phyloP scores from a whole-genome alignment of 2,888 invertebrate species.

The Mythimna loreyi region DNA sequence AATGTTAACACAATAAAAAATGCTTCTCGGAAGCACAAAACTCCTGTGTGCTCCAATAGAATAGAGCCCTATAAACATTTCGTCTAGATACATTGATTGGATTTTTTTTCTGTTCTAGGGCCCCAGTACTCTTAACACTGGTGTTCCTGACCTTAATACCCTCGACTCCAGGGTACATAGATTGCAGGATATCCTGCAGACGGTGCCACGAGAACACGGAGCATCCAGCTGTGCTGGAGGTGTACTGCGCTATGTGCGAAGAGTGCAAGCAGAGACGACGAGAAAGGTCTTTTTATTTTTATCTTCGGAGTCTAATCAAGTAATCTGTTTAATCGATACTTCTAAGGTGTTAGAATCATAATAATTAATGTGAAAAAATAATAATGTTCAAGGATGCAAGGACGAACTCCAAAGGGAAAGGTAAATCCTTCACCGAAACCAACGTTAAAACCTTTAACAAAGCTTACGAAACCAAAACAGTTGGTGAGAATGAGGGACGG shows the following conservation, averaged over 20 bases:
- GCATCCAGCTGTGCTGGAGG: constrained; percentile 71
- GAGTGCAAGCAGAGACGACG: constrained; percentile 77
- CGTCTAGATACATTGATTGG: not conserved
- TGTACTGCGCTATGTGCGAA: constrained; percentile 84
- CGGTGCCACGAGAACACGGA: constrained; percentile 70
- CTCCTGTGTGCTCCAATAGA: not conserved
- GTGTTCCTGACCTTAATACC: constrained; percentile 61
- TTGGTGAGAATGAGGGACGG: constrained; percentile 31
- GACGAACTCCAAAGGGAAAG: constrained; percentile 19
- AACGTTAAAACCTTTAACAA: not conserved
- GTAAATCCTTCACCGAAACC: constrained; percentile 5
- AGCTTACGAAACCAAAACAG: not conserved
- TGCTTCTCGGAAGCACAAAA: too few relatives aligned
- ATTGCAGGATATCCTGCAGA: constrained; percentile 78
- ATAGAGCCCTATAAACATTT: not conserved
- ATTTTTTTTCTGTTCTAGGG: constrained; percentile 49
- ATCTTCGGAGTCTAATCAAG: not conserved
- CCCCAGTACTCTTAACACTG: constrained; percentile 49
- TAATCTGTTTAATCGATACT: not conserved
- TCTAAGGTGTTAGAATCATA: not conserved
- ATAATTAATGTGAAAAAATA: constrained; percentile 6
- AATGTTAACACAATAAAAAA: not conserved
- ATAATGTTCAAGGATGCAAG: constrained; percentile 36
- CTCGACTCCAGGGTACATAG: constrained; percentile 64
- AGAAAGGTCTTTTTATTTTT: constrained; percentile 52